Evolutionary conservation across 2,888 invertebrate species (phyloP).

Genomic region (Hesperia comma): DNA sequence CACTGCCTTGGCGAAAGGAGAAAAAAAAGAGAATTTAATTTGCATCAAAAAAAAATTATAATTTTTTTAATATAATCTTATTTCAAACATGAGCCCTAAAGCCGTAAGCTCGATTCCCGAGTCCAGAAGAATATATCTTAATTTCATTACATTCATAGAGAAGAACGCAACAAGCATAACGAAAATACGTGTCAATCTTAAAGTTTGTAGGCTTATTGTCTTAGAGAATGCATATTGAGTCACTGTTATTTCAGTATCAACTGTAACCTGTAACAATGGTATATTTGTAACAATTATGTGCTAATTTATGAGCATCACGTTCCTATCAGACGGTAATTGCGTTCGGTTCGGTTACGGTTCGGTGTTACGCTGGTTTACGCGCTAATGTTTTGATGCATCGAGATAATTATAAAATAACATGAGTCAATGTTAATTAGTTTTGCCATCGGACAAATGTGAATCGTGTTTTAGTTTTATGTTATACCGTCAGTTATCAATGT

Average conservation of each 20-base stretch:
- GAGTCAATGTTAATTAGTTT: not conserved
- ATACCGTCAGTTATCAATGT: too few relatives aligned
- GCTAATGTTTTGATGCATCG: not conserved
- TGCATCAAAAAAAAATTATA: too few relatives aligned
- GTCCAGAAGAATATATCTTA: too few relatives aligned
- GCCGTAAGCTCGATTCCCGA: too few relatives aligned
- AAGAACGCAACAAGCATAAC: not conserved
- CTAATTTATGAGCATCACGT: slow-evolving; percentile 10
- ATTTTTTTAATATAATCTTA: too few relatives aligned
- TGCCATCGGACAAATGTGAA: too few relatives aligned
- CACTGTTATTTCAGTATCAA: not conserved
- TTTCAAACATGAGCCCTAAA: too few relatives aligned
- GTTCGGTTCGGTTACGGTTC: slow-evolving; percentile 1
- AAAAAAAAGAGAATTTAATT: too few relatives aligned
- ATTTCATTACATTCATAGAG: not conserved
- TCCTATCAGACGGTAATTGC: slow-evolving; percentile 1
- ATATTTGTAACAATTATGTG: slow-evolving; percentile 11
- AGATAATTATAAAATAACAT: too few relatives aligned
- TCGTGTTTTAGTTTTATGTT: too few relatives aligned
- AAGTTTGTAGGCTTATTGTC: not conserved
- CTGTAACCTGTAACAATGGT: slow-evolving; percentile 11
- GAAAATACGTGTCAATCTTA: not conserved
- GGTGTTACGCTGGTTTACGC: not conserved
- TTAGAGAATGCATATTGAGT: not conserved
- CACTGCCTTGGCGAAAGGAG: too few relatives aligned